Evolutionary conservation across 2,888 invertebrate genomes (phyloP), one percentile per base, ranked within the genome.

Genomic region (Terebella lapidaria): DNA sequence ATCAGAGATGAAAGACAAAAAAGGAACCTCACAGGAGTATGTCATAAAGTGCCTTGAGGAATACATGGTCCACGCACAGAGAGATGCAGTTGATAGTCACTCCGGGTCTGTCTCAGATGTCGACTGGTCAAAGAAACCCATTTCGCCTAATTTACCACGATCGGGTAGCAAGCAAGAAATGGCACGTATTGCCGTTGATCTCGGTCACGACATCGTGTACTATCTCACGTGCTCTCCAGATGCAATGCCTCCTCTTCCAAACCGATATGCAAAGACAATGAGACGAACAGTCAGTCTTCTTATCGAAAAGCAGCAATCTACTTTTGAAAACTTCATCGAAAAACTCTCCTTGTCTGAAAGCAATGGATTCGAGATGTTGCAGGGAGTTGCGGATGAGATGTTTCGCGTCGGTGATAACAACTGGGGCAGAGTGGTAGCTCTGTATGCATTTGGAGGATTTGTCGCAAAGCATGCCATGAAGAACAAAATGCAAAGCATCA

Each of bases 381-480:
- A 35, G 42, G 10, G n/a, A 35, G 42, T 76, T 27, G 74, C 72
- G 3, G 74, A 76, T 67, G 75, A 77, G 67, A 75, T 77, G 35
- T 77, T 76, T 63, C 72, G 72, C 60, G 76, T 75, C 66, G 75
- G 74, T 27, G 71, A 73, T 55, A 72, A 74, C 52, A 77, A 77
- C 61, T 77, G 77, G 77, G 77, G 77, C 25, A 66, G 77, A 57
- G 71, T 77, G 20, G 76, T 77, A 25, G 74, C 75, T 49, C 74
- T 77, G 26, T 77, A 74, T 64, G 72, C 76, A 5, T 77, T 77
- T 68, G 75, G 75, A 47, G 70, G 72, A 2, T 63, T 73, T 52
- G 60, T 77, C 25, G 71, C 73, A 2, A 63, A 67, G 42, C 70
- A 72, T 61, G 69, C 72, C 53, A 49, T 42, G 1, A 55, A 57